A percentile compares a stretch with the other conserved stretches of the same genome.
Conservation (phyloP, 2,888 invertebrate species). For the Podabrus alpinus region DNA sequence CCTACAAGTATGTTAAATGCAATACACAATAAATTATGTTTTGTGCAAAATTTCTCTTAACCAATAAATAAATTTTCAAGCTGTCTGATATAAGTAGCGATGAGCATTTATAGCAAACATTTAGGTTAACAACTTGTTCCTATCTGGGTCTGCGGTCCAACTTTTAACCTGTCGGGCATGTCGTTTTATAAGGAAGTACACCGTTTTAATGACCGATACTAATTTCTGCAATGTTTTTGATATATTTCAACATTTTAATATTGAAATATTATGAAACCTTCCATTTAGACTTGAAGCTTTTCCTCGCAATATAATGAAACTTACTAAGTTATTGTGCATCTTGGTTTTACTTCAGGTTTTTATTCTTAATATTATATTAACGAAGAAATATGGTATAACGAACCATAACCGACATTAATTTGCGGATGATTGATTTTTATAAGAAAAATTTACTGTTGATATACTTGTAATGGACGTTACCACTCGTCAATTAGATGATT, state of each 20-base stretch:
- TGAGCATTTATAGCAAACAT: slow-evolving; percentile 17
- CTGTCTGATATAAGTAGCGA: slow-evolving; percentile 1
- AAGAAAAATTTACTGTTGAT: not conserved
- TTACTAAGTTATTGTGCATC: not conserved
- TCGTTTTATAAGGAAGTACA: slow-evolving; percentile 18
- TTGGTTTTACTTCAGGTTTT: not conserved
- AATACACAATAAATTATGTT: not conserved
- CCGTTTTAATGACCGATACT: slow-evolving; percentile 19
- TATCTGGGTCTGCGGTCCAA: slow-evolving; percentile 27
- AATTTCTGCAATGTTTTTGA: not conserved
- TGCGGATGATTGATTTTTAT: not conserved
- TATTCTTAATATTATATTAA: not conserved
- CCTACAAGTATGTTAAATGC: not conserved
- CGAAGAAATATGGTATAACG: not conserved
- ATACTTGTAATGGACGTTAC: not conserved
- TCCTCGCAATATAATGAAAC: not conserved
- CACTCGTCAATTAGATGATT: not conserved
- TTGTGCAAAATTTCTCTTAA: not conserved
- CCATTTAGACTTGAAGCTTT: not conserved
- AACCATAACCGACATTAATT: not conserved
- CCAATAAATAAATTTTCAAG: slow-evolving; percentile 1
- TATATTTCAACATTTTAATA: not conserved
- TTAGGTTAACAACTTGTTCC: slow-evolving; percentile 26
- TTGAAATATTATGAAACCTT: not conserved
- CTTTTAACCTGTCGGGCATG: slow-evolving; percentile 22